Evolutionary conservation across 1,140 invertebrate species (phyloP), one percentile per base, ranked within the genome.

Genomic region (Papilio glaucus): DNA sequence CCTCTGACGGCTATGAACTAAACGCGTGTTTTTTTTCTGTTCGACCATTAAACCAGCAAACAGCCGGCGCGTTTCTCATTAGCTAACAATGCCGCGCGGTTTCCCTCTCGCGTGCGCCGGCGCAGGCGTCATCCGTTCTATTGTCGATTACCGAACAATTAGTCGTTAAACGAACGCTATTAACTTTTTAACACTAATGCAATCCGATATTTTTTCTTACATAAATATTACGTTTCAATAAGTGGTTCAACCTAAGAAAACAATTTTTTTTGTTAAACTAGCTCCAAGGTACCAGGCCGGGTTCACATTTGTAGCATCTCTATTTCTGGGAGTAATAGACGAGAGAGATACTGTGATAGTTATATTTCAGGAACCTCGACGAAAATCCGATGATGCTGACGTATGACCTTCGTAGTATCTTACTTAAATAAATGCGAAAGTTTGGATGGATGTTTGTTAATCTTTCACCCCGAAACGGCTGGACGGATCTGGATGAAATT

Each of bases 141-240:
- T 57, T 57, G 49, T 57, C 49, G 49, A 57, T 57, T 57, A 57
- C 18, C 49, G 49, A 26, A 57, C 49, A 57, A 57, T 57, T 57
- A 57, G 18, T 24, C 49, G 18, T 57, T 57, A 57, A 33, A 33
- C 29, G 29, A 33, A 57, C 49, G 10, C 4, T 24, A 21, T 57
- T 26, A 57, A 26, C 2, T 57, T 53, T 53, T 57, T 57, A 24
- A 1, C 24, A 24, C 49, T 21, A 9, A 24, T 26, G 49, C 10
- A 49, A 49, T 49, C 18, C 18, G 9, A 49, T 18, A 49, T 7
- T 18, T 21, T 57, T 41, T 13, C 39, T 57, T 57, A 57, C 49
- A 57, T 26, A 57, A 57, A 24, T 57, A 21, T 57, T 57, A 57
- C 21, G 49, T 57, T 9, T 57, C 49, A 26, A 57, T 24, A 57